phyloP scores from a whole-genome alignment of 2,888 invertebrate species.

The Agriopis leucophaearia region DNA sequence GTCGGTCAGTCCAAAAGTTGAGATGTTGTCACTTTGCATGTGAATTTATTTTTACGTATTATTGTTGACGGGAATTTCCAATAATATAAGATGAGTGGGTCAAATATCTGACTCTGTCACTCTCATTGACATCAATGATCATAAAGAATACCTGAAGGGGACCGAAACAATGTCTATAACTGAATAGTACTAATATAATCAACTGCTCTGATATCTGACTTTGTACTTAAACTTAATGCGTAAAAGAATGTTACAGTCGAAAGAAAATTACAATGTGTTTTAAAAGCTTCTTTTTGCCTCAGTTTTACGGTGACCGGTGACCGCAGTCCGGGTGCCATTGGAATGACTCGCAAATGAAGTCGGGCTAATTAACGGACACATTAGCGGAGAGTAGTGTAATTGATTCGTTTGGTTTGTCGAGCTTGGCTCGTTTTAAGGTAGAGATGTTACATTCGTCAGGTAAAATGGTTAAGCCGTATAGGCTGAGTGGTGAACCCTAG shows the following conservation, averaged over 20 bases:
- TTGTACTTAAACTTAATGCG: background rate
- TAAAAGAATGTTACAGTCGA: background rate
- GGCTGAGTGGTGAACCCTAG: no score
- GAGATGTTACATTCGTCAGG: background rate
- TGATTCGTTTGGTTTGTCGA: slow-evolving; percentile 43
- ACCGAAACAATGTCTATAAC: no score
- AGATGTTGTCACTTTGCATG: no score
- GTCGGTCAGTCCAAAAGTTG: no score
- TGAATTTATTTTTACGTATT: no score
- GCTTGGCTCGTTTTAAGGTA: background rate
- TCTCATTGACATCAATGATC: no score
- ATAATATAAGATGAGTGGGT: no score
- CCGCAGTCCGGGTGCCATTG: slow-evolving; percentile 25
- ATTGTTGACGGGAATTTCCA: no score
- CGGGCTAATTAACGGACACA: slow-evolving; percentile 45
- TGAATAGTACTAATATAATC: no score
- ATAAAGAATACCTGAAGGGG: no score
- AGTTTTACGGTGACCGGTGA: background rate
- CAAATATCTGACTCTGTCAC: no score
- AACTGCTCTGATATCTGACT: background rate
- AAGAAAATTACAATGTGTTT: background rate
- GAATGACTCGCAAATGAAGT: slow-evolving; percentile 35
- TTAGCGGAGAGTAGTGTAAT: slow-evolving; percentile 44
- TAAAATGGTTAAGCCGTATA: no score
- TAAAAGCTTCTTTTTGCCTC: background rate